phyloP scores from a whole-genome alignment of 1,140 invertebrate genomes.

The Babylonia areolata region DNA sequence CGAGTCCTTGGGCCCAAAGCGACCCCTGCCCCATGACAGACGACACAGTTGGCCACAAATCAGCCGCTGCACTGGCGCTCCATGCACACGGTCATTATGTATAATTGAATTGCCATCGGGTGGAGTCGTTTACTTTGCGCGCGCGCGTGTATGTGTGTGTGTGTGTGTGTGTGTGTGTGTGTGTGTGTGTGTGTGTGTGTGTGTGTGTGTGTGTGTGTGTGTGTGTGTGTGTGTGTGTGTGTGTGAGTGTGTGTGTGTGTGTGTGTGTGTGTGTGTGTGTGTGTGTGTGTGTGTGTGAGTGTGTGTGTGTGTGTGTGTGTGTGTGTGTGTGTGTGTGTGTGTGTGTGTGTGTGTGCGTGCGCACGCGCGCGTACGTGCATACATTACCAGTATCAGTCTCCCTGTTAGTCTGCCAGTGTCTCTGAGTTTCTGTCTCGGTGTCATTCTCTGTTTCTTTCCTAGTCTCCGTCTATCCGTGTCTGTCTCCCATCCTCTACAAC shows the following conservation, averaged over 20 bases:
- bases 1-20: background rate
- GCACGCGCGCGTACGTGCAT: background rate
- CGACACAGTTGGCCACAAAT: conserved; percentile 43
- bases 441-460: too few species aligned
- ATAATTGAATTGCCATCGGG: conserved; percentile 34
- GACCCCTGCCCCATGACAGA: conserved; percentile 28
- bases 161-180: background rate
- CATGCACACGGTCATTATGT: conserved; percentile 33
- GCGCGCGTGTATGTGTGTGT: background rate
- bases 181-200: background rate
- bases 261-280: conserved; percentile 6
- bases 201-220: conserved; percentile 3
- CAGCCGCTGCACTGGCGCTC: conserved; percentile 8
- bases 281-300: background rate
- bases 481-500: too few species aligned
- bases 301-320: conserved; percentile 16
- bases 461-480: too few species aligned
- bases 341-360: conserved; percentile 15
- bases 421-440: background rate
- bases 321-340: conserved; percentile 21
- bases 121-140: background rate
- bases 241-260: conserved; percentile 5
- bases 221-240: conserved; percentile 11
- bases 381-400: too few species aligned
- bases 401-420: background rate